Evolutionary conservation across 2,113 vertebrate species (phyloP), one percentile per base, ranked within the genome.

Genomic region (Elaphurus davidianus): DNA sequence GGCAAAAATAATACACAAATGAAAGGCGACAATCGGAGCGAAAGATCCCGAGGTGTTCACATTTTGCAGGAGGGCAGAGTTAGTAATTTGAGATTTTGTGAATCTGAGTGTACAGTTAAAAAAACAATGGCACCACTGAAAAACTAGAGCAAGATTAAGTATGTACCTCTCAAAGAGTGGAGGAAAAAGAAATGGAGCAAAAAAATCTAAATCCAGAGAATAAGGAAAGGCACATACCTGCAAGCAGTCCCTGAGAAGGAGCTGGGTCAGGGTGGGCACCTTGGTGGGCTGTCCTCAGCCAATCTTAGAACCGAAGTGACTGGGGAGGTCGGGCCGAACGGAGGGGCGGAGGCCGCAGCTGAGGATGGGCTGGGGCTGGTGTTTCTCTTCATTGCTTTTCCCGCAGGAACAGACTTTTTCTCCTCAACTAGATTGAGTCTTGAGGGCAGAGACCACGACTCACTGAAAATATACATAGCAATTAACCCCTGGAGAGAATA

Each of bases 251-350:
- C 27, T 23, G 8, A 30, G 40, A 78, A 17, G 19, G 9, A 43
- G 36, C 40, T 33, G 43, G 19, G 28, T 27, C 81, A 36, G 40
- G 28, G 52, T 57, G 13, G 52, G 52, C 52, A 55, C 23, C n/a
- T 55, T 0, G 13, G 52, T 1, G 6, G 13, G 45, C 33, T 36
- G 21, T 52, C 23, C 33, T 36, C 25, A 16, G 67, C 5, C 33
- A 36, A 0, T 5, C 62, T 40, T 19, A 27, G 47, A 25, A 40
- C 62, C 1, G 0, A 11, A 36, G 47, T 88, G 86, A 67, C 0
- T 0, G 4, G 52, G 4, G 52, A 84, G 81, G 21, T 55, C 0
- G 0, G 62, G 62, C 25, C 25, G 14, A 15, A 17, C 0, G 7
- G 52, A 5, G 36, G 67, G 64, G 3, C 0, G 7, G 12, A 9